phyloP scores from a whole-genome alignment of 2,797 vertebrate genomes.

The Anomalospiza imberbis region DNA sequence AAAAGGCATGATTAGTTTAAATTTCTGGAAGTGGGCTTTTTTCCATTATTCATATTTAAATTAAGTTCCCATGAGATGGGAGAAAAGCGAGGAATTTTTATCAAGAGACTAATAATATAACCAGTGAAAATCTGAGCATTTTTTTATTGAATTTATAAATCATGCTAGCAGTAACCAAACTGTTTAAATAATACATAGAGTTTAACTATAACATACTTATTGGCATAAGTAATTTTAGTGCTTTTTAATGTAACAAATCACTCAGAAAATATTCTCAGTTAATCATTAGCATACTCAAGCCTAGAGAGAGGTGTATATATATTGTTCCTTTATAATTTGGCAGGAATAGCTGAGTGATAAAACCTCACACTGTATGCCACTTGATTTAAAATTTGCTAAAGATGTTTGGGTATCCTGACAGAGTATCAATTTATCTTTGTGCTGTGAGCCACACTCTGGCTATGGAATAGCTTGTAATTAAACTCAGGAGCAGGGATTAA shows the following conservation, averaged over 20 bases:
- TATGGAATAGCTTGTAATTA: constrained; percentile 5
- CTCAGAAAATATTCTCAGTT: constrained; percentile 28
- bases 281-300: constrained; percentile 1
- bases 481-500: constrained; percentile 14
- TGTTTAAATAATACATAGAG: constrained; percentile 48
- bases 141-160: constrained; percentile 67
- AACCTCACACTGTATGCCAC: not conserved
- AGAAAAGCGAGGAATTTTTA: constrained; percentile 73
- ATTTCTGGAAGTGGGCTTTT: constrained; percentile 58
- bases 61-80: constrained; percentile 69
- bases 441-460: not conserved
- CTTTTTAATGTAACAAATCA: constrained; percentile 45
- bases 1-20: constrained; percentile 54
- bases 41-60: constrained; percentile 75
- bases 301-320: not conserved
- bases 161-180: constrained; percentile 49
- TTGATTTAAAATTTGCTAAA: constrained; percentile 29
- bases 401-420: constrained; percentile 2
- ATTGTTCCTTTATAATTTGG: constrained; percentile 34
- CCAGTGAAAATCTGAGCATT: constrained; percentile 60
- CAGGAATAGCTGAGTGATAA: constrained; percentile 33
- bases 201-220: constrained; percentile 38
- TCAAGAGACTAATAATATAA: constrained; percentile 73
- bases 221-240: constrained; percentile 36
- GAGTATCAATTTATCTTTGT: not conserved